phyloP scores from a whole-genome alignment of 1,140 invertebrate species.

The Pissodes strobi region DNA sequence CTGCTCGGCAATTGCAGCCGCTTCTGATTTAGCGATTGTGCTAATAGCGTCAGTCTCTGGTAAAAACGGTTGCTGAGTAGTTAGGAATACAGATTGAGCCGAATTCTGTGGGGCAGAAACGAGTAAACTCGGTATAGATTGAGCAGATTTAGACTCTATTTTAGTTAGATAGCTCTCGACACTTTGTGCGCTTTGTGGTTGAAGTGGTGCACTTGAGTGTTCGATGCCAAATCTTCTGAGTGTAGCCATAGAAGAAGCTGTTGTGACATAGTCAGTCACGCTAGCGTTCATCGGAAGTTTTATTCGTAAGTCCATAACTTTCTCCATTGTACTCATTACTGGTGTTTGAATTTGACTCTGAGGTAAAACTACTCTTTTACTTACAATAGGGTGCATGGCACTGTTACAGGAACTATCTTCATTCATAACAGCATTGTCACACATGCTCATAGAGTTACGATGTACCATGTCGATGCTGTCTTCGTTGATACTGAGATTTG shows the following conservation, averaged over 20 bases:
- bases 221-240: conserved; percentile 56
- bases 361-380: conserved; percentile 25
- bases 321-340: conserved; percentile 35
- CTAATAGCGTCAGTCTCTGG: conserved; percentile 29
- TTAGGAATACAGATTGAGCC: conserved; percentile 27
- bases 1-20: conserved; percentile 59
- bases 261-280: conserved; percentile 54
- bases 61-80: conserved; percentile 34
- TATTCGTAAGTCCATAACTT: conserved; percentile 54
- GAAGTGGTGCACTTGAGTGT: conserved; percentile 54
- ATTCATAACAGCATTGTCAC: conserved; percentile 44
- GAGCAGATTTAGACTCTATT: conserved; percentile 45
- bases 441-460: conserved; percentile 35
- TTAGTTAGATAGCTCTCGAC: conserved; percentile 65
- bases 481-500: conserved; percentile 56
- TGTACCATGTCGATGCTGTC: conserved; percentile 47
- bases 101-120: conserved; percentile 5
- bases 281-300: conserved; percentile 51
- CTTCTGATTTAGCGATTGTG: conserved; percentile 53
- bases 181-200: conserved; percentile 62
- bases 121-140: conserved; percentile 9
- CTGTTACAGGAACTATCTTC: conserved; percentile 34
- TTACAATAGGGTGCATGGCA: conserved; percentile 28
- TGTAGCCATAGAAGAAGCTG: conserved; percentile 57
- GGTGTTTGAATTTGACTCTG: neutral